Base-by-base conservation (phyloP, 1,140 invertebrate species). In the Cataglyphis hispanica region DNA sequence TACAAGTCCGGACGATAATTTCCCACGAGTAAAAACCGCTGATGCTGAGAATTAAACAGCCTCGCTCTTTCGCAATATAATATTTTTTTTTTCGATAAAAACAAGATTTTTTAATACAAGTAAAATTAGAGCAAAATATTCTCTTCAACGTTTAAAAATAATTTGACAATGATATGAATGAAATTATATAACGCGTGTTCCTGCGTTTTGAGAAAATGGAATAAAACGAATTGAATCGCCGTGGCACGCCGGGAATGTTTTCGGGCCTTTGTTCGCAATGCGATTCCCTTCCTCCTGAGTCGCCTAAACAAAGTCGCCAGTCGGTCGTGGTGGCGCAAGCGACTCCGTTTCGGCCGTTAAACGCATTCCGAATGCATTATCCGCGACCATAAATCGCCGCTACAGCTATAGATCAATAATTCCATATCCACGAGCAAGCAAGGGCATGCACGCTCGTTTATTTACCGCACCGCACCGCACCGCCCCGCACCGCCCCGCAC, bases 341-440 rank as follows among this genome's bases (percentile, higher is more conserved):
- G 72, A 70, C 78, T 83, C 78, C 78, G 87, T 87, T 88, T 70
- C 86, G 76, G 88, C 89, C 89, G 87, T 92, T 89, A 91, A 92
- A 92, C 89, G 90, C 88, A 93, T 93, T 92, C 89, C 91, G 87
- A 91, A 92, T 92, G 88, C 91, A 93, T 93, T 93, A 92, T 91
- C 92, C 91, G 87, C 83, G 89, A 85, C 88, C 90, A 92, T 93
- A 93, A 93, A 93, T 93, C 88, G 86, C 83, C 60, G 77, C 87
- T 91, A 92, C 89, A 92, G 90, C 88, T 89, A 85, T 91, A 91
- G 90, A 93, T 93, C 92, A 93, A 93, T 93, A 93, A 93, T 92
- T 93, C 89, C 91, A 92, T 93, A 92, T 91, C 89, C 89, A 84
- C 75, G 87, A 91, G 90, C 90, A 85, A 85, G 88, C 84, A 85